A percentile compares a stretch with the other conserved stretches of the same genome.
Evolutionary conservation across 2,113 vertebrate species (phyloP).

Genomic region (Amblyornis subalaris): DNA sequence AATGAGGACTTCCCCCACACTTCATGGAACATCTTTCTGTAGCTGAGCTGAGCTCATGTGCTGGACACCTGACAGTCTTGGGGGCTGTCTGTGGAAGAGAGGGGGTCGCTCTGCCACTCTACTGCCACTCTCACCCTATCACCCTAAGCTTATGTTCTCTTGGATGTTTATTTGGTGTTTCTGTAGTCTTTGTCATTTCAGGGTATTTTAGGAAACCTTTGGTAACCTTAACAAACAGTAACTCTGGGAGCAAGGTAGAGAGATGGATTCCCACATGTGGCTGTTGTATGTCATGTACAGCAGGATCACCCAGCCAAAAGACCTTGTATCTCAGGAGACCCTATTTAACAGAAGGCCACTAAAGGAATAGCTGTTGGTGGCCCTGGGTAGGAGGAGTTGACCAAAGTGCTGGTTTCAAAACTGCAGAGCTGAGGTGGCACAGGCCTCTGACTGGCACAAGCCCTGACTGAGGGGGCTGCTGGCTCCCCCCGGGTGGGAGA

Average conservation of each 20-base stretch:
- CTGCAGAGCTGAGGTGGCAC: background rate
- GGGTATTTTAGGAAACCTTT: background rate
- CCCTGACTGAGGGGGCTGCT: background rate
- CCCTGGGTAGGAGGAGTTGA: background rate
- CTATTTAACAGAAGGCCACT: background rate
- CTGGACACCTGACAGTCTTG: background rate
- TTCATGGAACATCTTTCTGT: background rate
- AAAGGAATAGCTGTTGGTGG: background rate
- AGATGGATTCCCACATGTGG: background rate
- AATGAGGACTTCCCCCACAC: background rate
- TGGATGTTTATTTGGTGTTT: background rate
- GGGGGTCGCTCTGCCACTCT: background rate
- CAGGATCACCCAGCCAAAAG: background rate
- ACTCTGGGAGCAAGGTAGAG: background rate
- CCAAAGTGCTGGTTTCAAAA: background rate
- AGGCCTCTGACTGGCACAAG: background rate
- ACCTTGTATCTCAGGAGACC: background rate
- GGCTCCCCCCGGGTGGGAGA: background rate
- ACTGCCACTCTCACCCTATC: background rate
- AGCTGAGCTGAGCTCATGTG: background rate
- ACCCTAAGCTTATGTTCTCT: background rate
- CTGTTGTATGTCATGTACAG: fast-evolving
- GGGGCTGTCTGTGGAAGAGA: background rate
- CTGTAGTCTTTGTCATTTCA: background rate
- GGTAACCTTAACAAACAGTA: background rate